Conservation (phyloP, 1,140 invertebrate genomes). For the Nebria ingens region DNA sequence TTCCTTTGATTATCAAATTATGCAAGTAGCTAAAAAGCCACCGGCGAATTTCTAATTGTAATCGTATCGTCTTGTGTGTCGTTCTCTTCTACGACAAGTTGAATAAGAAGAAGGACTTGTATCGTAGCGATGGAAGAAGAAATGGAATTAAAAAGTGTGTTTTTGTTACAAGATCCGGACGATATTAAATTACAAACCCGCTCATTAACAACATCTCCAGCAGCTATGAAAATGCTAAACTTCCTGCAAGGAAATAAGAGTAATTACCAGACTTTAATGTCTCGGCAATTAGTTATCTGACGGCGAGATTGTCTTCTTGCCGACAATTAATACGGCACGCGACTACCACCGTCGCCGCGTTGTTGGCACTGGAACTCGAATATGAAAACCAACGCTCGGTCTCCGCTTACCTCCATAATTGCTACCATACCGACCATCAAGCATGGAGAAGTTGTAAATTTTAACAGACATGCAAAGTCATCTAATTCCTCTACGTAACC, state of each 20-base stretch:
- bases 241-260: conserved; percentile 8
- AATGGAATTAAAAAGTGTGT: background rate
- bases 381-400: too few species aligned
- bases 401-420: too few species aligned
- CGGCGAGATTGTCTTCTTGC: conserved; percentile 4
- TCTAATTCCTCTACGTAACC: too few species aligned
- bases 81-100: too few species aligned
- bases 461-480: background rate
- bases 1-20: background rate
- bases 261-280: conserved; percentile 12
- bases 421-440: too few species aligned
- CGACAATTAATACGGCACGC: conserved; percentile 6
- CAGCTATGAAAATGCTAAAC: conserved; percentile 10
- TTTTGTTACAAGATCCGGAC: conserved; percentile 2
- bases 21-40: background rate
- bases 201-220: conserved; percentile 9
- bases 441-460: too few species aligned
- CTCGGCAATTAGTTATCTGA: conserved; percentile 10
- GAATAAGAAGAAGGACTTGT: too few species aligned
- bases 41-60: too few species aligned
- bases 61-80: too few species aligned
- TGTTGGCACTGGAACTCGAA: too few species aligned
- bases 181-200: conserved; percentile 9
- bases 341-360: too few species aligned
- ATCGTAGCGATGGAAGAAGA: too few species aligned